phyloP scores from a whole-genome alignment of 2,888 invertebrate species.

The Thecocarcelia acutangulata region DNA sequence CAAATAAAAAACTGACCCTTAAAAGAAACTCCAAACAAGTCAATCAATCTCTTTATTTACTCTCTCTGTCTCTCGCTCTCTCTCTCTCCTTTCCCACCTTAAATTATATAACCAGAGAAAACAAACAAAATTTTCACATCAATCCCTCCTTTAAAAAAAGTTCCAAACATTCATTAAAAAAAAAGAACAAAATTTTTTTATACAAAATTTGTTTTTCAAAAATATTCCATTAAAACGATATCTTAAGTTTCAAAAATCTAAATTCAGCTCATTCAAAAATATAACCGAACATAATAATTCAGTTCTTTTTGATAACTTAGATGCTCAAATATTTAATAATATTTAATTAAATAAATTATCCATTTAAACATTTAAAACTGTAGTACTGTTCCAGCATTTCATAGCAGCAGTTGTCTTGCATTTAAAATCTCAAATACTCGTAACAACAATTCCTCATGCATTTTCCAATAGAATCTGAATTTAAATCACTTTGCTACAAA shows the following conservation, averaged over 20 bases:
- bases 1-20: constrained; percentile 64
- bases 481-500: constrained; percentile 14
- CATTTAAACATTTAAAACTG: constrained; percentile 47
- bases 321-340: constrained; percentile 24
- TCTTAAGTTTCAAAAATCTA: constrained; percentile 17
- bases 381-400: constrained; percentile 44
- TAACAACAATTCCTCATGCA: constrained; percentile 27
- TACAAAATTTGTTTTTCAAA: not conserved
- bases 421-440: constrained; percentile 29
- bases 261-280: constrained; percentile 12
- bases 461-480: constrained; percentile 37
- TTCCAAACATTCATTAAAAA: constrained; percentile 29
- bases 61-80: too few species aligned
- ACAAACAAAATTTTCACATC: constrained; percentile 23
- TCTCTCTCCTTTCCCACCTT: not conserved
- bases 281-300: constrained; percentile 3
- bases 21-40: constrained; percentile 54
- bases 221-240: constrained; percentile 11
- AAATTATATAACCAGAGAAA: constrained; percentile 1
- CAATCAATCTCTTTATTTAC: constrained; percentile 28
- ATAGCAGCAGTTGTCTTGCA: constrained; percentile 40
- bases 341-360: constrained; percentile 8
- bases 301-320: constrained; percentile 33
- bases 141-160: constrained; percentile 6
- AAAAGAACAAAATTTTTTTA: constrained; percentile 4